phyloP scores from a whole-genome alignment of 2,888 invertebrate species.

The Strigamia transsilvanica region DNA sequence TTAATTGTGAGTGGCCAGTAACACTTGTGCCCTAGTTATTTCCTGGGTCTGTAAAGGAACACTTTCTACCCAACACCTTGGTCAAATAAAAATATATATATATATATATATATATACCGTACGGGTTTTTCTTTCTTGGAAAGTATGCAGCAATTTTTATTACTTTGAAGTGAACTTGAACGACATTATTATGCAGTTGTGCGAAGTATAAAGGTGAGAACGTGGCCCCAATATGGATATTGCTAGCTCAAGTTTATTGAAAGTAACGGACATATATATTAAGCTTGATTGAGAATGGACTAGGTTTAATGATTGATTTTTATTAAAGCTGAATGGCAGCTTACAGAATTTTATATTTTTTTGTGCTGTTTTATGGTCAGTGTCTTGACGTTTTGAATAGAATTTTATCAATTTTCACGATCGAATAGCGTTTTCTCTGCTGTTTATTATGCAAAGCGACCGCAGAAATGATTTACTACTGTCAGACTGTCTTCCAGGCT shows the following conservation, averaged over 20 bases:
- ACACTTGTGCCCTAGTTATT: slow-evolving; percentile 29
- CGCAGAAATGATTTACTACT: background rate
- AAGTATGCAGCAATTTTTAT: slow-evolving; percentile 12
- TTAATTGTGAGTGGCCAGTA: slow-evolving; percentile 28
- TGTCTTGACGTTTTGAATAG: background rate
- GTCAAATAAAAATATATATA: slow-evolving; percentile 9
- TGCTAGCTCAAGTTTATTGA: background rate
- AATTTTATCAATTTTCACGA: slow-evolving; percentile 2
- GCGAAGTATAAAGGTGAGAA: slow-evolving; percentile 37
- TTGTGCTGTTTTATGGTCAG: background rate
- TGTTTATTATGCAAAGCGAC: background rate
- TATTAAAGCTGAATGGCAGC: background rate
- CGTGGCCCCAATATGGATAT: background rate
- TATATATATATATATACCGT: background rate
- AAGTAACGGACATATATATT: background rate
- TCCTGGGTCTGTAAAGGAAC: slow-evolving; percentile 22
- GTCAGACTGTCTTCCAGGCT: background rate
- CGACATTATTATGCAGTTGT: slow-evolving; percentile 30
- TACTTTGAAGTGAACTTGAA: slow-evolving; percentile 1
- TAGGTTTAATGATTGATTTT: slow-evolving; percentile 13
- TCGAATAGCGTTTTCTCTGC: background rate
- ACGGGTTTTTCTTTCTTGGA: slow-evolving; percentile 19
- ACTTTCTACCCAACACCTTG: background rate
- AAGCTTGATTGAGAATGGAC: background rate
- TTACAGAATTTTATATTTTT: background rate